A percentile compares a stretch with the other conserved stretches of the same genome.
These are phyloP conservation scores for Stenichneumon culpator DNA, from an alignment of 2,888 invertebrate species.

Conservation along the genomic window DNA sequence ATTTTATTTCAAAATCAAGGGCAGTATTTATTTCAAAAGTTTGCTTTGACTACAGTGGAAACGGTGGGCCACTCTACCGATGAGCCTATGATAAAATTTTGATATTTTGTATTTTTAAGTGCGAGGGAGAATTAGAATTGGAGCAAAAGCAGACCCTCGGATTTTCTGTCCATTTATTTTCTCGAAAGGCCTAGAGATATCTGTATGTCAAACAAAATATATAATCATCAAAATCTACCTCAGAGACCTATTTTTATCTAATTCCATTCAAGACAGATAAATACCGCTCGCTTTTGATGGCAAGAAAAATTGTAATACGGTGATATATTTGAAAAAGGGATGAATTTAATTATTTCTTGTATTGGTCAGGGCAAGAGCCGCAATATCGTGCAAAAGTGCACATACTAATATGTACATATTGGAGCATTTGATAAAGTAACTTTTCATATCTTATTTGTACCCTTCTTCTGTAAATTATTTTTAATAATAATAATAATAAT, in stretches of 20 bases:
- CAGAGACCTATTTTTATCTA: constrained; percentile 86
- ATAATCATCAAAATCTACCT: constrained; percentile 88
- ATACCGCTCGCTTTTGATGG: background rate
- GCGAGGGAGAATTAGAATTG: background rate
- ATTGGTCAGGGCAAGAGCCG: background rate
- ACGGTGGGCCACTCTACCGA: background rate
- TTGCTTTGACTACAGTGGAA: constrained; percentile 19
- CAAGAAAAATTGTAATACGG: constrained; percentile 47
- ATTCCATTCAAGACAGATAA: constrained; percentile 20
- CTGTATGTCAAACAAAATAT: constrained; percentile 7
- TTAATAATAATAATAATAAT: constrained; percentile 40
- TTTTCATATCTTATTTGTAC: constrained; percentile 56
- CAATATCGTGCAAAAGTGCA: constrained; percentile 29
- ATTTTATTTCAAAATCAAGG: constrained; percentile 53
- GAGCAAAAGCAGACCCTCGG: background rate
- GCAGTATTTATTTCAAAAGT: constrained; percentile 5
- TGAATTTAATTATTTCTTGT: constrained; percentile 48
- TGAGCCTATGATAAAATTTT: background rate
- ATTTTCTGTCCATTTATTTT: background rate
- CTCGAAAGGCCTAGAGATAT: background rate
- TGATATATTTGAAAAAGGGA: constrained; percentile 36
- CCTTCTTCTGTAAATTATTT: background rate
- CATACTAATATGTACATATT: constrained; percentile 48
- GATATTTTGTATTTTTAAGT: background rate
- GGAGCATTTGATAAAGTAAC: constrained; percentile 59